A percentile compares a stretch with the other conserved stretches of the same genome.
These are phyloP conservation scores for Lochmaea capreae DNA, from an alignment of 2,888 invertebrate species.

Conservation along the genomic window DNA sequence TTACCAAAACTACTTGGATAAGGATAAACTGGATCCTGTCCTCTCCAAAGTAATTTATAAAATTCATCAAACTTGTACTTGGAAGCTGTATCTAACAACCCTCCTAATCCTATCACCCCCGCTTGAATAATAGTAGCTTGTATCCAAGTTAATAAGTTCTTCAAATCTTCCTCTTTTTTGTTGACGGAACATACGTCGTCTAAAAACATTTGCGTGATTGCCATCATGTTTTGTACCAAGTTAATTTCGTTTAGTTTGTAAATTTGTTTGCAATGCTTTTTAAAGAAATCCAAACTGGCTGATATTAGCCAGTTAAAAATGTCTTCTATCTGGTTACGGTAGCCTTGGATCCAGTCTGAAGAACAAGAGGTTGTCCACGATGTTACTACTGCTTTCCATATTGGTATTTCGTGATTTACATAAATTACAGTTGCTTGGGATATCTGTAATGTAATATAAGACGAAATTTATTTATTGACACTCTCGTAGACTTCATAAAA, in stretches of 20 bases:
- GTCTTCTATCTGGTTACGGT: slow-evolving; percentile 56
- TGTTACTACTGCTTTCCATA: slow-evolving; percentile 69
- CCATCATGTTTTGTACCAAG: slow-evolving; percentile 59
- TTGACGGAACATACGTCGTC: slow-evolving; percentile 55
- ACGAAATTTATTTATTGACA: too few species aligned
- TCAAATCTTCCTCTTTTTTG: slow-evolving; percentile 61
- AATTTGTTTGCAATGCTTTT: slow-evolving; percentile 64
- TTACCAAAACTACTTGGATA: slow-evolving; percentile 68
- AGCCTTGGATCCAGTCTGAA: slow-evolving; percentile 51
- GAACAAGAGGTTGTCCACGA: slow-evolving; percentile 64
- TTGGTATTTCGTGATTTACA: slow-evolving; percentile 68
- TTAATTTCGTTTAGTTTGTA: slow-evolving; percentile 61
- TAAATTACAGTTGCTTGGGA: slow-evolving; percentile 75
- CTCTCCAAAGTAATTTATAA: slow-evolving; percentile 61
- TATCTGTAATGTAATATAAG: slow-evolving; percentile 58
- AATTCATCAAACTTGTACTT: slow-evolving; percentile 62
- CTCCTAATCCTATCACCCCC: slow-evolving; percentile 85
- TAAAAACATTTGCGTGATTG: slow-evolving; percentile 61
- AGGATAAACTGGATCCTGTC: slow-evolving; percentile 62
- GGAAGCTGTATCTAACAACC: slow-evolving; percentile 67
- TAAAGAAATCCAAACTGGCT: slow-evolving; percentile 68
- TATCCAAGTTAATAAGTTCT: slow-evolving; percentile 66
- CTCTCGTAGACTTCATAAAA: too few species aligned
- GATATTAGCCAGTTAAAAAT: slow-evolving; percentile 71
- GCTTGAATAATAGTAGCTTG: slow-evolving; percentile 69